Evolutionary conservation across 2,888 invertebrate species (phyloP).

Genomic region (Dimorphilus gyrociliatus): DNA sequence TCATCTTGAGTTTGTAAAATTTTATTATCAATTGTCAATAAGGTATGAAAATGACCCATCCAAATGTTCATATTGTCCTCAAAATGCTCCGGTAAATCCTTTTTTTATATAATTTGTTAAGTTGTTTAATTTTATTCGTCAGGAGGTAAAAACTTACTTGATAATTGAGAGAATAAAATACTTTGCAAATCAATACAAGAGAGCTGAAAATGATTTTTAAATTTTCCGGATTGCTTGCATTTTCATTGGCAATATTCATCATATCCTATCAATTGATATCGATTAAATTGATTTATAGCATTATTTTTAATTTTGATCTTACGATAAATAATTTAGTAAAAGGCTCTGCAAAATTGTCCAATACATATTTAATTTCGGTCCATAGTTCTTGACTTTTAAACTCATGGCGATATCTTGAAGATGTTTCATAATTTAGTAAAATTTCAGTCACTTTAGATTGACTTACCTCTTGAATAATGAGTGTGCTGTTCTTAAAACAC

Average conservation of each 20-base stretch:
- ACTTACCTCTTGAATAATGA: constrained; percentile 78
- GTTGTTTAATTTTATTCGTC: no score
- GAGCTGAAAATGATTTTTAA: constrained; percentile 74
- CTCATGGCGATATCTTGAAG: constrained; percentile 61
- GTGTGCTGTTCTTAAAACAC: constrained; percentile 81
- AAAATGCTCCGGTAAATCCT: constrained; percentile 93
- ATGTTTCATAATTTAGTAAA: no score
- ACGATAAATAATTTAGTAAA: constrained; percentile 68
- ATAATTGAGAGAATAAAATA: constrained; percentile 88
- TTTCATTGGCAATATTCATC: constrained; percentile 58
- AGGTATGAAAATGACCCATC: constrained; percentile 73
- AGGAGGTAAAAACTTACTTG: constrained; percentile 46
- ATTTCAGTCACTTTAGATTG: no score
- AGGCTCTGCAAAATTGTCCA: constrained; percentile 65
- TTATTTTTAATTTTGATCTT: no score
- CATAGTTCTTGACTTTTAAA: constrained; percentile 85
- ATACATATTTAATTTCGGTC: constrained; percentile 89
- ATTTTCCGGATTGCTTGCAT: constrained; percentile 57
- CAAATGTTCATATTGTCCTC: constrained; percentile 90
- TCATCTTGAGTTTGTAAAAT: constrained; percentile 59
- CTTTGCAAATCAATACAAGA: constrained; percentile 69
- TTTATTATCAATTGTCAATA: constrained; percentile 62
- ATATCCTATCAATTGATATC: no score
- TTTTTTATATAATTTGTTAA: no score
- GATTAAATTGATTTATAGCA: no score